Evolutionary conservation across 2,888 invertebrate species (phyloP), one percentile per base, ranked within the genome.

Genomic region (Hypena proboscidalis): DNA sequence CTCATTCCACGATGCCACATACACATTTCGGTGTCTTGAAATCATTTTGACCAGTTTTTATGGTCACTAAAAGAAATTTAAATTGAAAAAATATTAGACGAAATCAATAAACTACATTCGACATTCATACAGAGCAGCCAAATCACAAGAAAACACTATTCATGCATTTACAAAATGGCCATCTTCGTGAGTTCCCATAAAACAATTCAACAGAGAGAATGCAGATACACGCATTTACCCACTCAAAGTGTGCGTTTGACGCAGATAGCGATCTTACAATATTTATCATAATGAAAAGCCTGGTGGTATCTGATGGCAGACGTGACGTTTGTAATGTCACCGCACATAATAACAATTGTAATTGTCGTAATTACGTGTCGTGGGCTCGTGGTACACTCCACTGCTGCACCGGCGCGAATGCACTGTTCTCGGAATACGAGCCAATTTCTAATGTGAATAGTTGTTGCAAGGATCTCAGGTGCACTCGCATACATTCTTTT

Each of bases 311-410:
- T 41, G 54, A 38, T 22, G 26, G 54, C 37, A 19, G 49, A 47
- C 54, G 57, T 55, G 56, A 52, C 54, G 55, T 29, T 40, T 40
- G 20, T 46, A 65, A 57, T 68, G 67, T 70, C 74, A 67, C 57
- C 49, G 66, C 61, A 64, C 59, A 61, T 69, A 63, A 75, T 73
- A 64, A 70, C 66, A 63, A 67, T 67, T 48, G 60, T 68, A 73
- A 73, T 77, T 70, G 64, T 68, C 38, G 68, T 62, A 77, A 79
- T 76, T 74, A 70, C 52, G 19, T 41, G 47, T 55, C 42, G 53
- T 58, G 53, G 19, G 39, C 44, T 55, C 42, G 53, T 58, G 53
- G 56, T 48, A 55, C 54, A 53, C 51, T 42, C 54, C 49, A 52
- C 59, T 50, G 47, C 51, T 42, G 53, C 49, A 52, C 59, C 51